Evolutionary conservation across 1,140 invertebrate genomes (phyloP), one percentile per base, ranked within the genome.

Genomic region (Pachypsylla venusta): DNA sequence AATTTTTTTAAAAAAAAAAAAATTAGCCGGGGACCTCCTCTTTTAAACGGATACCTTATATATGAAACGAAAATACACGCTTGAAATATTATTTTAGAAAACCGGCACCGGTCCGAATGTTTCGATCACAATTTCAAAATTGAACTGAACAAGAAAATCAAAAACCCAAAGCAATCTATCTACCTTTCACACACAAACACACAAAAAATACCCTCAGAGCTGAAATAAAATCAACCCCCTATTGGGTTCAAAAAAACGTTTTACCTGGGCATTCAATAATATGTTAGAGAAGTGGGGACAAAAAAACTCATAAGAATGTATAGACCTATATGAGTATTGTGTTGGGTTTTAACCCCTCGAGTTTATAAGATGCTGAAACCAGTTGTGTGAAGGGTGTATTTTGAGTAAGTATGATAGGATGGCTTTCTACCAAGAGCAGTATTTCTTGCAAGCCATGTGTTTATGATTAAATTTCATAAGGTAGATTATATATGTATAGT

Each of bases 201-300:
- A n/a, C n/a, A 16, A 35, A 35, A 10, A 12, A 10, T 35, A 12
- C 30, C 10, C 30, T 35, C 30, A 35, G 16, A 16, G 10, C 30
- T 35, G 10, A 35, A 35, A 10, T 35, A 22, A 48, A 48, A 48
- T 48, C 42, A 48, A 48, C 42, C 42, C 42, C 16, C 42, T 5
- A 48, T 35, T 19, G 42, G 22, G 42, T 48, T 48, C 42, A 48
- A 48, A 5, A 48, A 48, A 48, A n/a, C 42, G 42, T 19, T 48
- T 19, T 48, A 48, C 42, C 42, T 48, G 42, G 16, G 42, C n/a
- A 48, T 48, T 48, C 42, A 19, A 19, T 19, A 19, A 48, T 7
- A 22, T 48, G 42, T n/a, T n/a, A 22, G 16, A 48, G n/a, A n/a
- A n/a, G n/a, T n/a, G n/a, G n/a, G n/a, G n/a, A n/a, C n/a, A n/a